These are phyloP conservation scores for Phortica magna DNA, from an alignment of 2,888 invertebrate genomes.

Conservation along the genomic window DNA sequence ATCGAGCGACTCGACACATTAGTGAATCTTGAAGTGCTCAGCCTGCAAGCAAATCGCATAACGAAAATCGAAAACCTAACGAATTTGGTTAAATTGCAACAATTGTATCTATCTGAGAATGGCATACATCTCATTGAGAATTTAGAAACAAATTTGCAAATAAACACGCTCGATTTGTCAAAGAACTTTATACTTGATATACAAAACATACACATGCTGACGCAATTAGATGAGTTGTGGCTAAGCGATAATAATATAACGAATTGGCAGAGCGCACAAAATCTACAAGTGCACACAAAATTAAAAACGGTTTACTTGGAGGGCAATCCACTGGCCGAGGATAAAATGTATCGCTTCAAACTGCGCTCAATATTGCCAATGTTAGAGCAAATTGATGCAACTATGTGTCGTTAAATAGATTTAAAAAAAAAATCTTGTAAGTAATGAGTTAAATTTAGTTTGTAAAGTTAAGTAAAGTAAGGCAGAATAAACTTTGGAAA, in stretches of 20 bases:
- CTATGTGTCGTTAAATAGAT: constrained; percentile 20
- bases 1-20: constrained; percentile 87
- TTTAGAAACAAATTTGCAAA: background rate
- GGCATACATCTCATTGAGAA: constrained; percentile 81
- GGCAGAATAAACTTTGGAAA: no score
- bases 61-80: constrained; percentile 80
- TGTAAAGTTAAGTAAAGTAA: no score
- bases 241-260: constrained; percentile 16
- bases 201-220: background rate
- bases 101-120: constrained; percentile 94
- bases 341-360: constrained; percentile 25
- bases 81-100: constrained; percentile 84
- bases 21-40: constrained; percentile 85
- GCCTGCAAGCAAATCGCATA: constrained; percentile 92
- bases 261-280: background rate
- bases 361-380: constrained; percentile 20
- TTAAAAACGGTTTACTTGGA: constrained; percentile 18
- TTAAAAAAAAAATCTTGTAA: background rate
- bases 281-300: background rate
- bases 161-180: constrained; percentile 27
- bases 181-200: constrained; percentile 15
- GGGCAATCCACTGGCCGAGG: constrained; percentile 30
- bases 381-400: constrained; percentile 30
- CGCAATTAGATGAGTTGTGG: constrained; percentile 19
- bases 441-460: no score